Evolutionary conservation across 2,797 vertebrate genomes (phyloP), one percentile per base, ranked within the genome.

Genomic region (Dromococcyx pavoninus): DNA sequence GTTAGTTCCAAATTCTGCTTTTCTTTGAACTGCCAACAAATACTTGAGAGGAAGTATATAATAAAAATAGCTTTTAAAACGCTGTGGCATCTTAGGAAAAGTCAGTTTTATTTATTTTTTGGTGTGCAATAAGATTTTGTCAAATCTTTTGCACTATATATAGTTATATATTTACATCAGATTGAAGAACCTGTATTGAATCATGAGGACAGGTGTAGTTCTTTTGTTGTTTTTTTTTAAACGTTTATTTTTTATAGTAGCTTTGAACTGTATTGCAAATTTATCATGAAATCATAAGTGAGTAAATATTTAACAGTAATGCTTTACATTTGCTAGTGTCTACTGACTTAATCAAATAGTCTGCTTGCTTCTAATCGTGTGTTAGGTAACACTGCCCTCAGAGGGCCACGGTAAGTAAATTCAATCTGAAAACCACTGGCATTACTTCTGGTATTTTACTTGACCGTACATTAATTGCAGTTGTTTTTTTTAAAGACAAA

Each of bases 361-460:
- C 85, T 83, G 75, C 88, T 93, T 93, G 93, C 93, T 94, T 94
- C 78, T 96, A 70, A 86, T 80, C 91, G 33, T 97, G 95, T 69
- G 92, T 98, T 97, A 97, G 97, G 97, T 98, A 98, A 98, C 93
- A 97, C 97, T 98, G 98, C 98, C 98, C 98, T 98, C 98, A 97
- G 98, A 98, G 98, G 98, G 97, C 97, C 98, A 96, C 96, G 97
- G 97, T 97, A 95, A 96, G 98, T 89, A 98, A 98, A 97, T 98
- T 98, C 98, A 97, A 93, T 96, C 93, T 92, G 83, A 93, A 71
- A 94, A 80, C 88, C 53, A 85, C 56, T 96, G 91, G 53, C 56
- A 50, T 72, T 70, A 76, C 84, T 94, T 84, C 62, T 88, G 66
- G 33, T 88, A 18, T 79, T 94, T 84, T 74, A 39, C 60, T 88